A percentile compares a stretch with the other conserved stretches of the same genome.
These are phyloP conservation scores for Camponotus vicinus DNA, from an alignment of 1,140 invertebrate genomes.

Conservation along the genomic window DNA sequence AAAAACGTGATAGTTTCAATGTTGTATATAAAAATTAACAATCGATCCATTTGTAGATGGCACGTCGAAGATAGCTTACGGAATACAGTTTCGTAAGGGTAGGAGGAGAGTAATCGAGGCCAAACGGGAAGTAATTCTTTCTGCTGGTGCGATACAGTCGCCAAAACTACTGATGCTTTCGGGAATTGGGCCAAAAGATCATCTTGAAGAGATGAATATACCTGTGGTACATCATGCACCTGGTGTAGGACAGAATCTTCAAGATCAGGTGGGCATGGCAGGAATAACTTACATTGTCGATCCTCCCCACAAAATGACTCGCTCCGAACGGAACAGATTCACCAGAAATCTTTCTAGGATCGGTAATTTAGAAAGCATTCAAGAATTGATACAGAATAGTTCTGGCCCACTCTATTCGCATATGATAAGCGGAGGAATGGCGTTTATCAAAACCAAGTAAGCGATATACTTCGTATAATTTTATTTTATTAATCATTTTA, in stretches of 20 bases:
- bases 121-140: constrained; percentile 90
- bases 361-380: constrained; percentile 86
- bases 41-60: not conserved
- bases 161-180: constrained; percentile 94
- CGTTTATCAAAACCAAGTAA: constrained; percentile 90
- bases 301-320: constrained; percentile 81
- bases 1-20: not conserved
- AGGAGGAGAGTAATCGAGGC: constrained; percentile 85
- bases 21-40: not conserved
- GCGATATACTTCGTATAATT: not conserved
- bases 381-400: constrained; percentile 87
- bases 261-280: constrained; percentile 91
- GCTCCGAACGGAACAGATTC: constrained; percentile 82
- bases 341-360: constrained; percentile 88
- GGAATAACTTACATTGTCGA: constrained; percentile 88
- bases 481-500: not conserved
- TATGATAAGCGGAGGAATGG: constrained; percentile 89
- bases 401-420: constrained; percentile 88
- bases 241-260: constrained; percentile 93
- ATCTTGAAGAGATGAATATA: constrained; percentile 88
- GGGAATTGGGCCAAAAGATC: constrained; percentile 90
- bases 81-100: constrained; percentile 88
- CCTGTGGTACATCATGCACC: constrained; percentile 86
- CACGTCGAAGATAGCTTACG: constrained; percentile 86
- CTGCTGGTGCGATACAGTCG: constrained; percentile 90